Evolutionary conservation across 1,140 invertebrate species (phyloP), one percentile per base, ranked within the genome.

Genomic region (Diachasmimorpha longicaudata): DNA sequence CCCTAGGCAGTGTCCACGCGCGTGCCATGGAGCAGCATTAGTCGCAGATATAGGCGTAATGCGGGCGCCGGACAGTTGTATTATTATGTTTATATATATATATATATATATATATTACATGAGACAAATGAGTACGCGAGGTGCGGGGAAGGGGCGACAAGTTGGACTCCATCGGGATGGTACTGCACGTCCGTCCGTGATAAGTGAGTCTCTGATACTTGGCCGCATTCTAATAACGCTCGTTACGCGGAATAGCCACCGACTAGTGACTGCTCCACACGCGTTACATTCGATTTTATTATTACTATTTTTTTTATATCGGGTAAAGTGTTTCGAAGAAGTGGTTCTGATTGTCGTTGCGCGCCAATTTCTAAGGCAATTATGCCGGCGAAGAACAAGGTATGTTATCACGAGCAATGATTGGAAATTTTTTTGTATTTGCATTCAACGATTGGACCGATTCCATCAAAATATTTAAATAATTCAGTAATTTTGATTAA

Each of bases 151-250:
- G 46, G 23, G 70, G 70, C n/a, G 48, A 16, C 9, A 55, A 4
- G 48, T 16, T 16, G 14, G 14, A 55, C 25, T 55, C 25, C 21
- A 55, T 71, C 42, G 70, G 46, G 70, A 71, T 71, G 70, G 48
- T 46, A 70, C 69, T 70, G 70, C 31, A 71, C 70, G 70, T 71
- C 70, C 70, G 44, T 71, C 31, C 21, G 70, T 71, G 70, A 71
- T 71, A 71, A 71, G 46, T 71, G 46, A 71, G 44, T 71, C 70
- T 48, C 58, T 31, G 58, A 71, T 48, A 46, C 70, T 71, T 71
- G 70, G 70, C 70, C 70, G 70, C 70, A 71, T 71, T 71, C 46
- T 71, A 71, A 71, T 71, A 44, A 71, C 70, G 70, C 46, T 71
- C 70, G 46, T 71, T 71, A 52, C 46, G 70, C 70, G 70, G 46